These are phyloP conservation scores for Thamnophis sirtalis DNA, from an alignment of 2,113 vertebrate species.

Conservation along the genomic window DNA sequence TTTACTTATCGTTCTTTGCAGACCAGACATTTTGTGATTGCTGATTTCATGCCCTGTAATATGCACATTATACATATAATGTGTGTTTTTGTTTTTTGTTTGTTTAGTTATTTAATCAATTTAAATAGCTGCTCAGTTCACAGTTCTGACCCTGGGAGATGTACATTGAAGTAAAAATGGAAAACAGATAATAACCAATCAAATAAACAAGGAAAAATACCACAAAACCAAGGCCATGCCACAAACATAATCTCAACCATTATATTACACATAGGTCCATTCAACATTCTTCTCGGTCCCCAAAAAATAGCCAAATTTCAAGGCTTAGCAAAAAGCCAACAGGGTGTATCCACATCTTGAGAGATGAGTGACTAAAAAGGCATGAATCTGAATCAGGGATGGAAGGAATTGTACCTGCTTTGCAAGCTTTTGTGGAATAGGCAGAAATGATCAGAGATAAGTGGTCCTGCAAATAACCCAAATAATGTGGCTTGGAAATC, in stretches of 20 bases:
- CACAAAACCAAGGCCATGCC: neutral
- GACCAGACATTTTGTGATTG: neutral
- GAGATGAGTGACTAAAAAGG: neutral
- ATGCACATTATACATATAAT: neutral
- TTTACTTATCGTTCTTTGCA: neutral
- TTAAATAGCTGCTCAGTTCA: neutral
- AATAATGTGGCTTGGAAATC: neutral
- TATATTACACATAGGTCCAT: neutral
- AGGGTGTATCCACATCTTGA: neutral
- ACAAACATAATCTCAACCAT: neutral
- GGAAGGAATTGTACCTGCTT: neutral
- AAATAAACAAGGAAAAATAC: neutral
- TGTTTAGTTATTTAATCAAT: neutral
- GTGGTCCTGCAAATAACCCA: neutral
- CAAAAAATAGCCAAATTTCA: neutral
- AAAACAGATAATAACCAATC: neutral
- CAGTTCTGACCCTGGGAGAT: neutral
- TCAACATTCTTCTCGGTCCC: neutral
- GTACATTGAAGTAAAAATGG: neutral
- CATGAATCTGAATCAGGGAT: neutral
- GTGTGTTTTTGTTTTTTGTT: neutral
- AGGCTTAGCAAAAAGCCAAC: neutral
- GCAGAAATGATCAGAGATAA: neutral
- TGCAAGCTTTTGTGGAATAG: neutral
- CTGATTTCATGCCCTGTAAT: neutral